Base-by-base conservation (phyloP, 2,797 vertebrate genomes). In the Buceros bicornis region DNA sequence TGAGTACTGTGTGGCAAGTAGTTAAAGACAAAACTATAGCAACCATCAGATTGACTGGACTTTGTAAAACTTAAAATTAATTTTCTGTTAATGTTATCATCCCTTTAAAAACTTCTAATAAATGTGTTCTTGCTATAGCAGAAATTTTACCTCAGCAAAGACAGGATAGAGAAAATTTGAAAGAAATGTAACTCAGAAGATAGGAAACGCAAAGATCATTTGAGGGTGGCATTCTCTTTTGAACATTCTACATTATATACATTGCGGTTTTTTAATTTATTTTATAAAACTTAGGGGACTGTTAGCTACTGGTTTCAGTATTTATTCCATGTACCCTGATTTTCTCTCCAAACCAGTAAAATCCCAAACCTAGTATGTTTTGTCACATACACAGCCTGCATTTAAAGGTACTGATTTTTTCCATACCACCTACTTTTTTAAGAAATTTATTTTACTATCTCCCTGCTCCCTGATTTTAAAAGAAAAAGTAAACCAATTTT, bases 251-350 rank as follows among this genome's bases (percentile, higher is more conserved):
- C 6, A 22, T n/a, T 43, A n/a, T 2, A 74, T 16, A 29, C 2
- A 14, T 16, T 37, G 10, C 17, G 16, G 11, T 10, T 37, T 26
- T 31, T 61, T 76, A 11, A 67, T 45, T 71, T 60, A 19, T 20
- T 7, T 73, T 60, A 17, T 28, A 6, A 22, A 80, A 80, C 1
- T 67, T 51, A 12, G 6, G 6, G 7, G 14, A 57, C 21, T 31
- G 8, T 8, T 53, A 72, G 20, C 19, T 80, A 37, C 48, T 87
- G 5, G 35, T 53, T 56, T 85, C 40, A 67, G 1, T 31, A 87
- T 74, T 61, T 58, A 73, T 3, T 43, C 6, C 22, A 51, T 0
- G 0, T 51, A 62, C 13, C 18, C n/a, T 4, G 0, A 10, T 67
- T 53, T 89, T 65, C 40, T 65, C 48, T 82, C 42, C 35, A 53